Conservation (phyloP, 2,888 invertebrate genomes). For the Electrophaes corylata region DNA sequence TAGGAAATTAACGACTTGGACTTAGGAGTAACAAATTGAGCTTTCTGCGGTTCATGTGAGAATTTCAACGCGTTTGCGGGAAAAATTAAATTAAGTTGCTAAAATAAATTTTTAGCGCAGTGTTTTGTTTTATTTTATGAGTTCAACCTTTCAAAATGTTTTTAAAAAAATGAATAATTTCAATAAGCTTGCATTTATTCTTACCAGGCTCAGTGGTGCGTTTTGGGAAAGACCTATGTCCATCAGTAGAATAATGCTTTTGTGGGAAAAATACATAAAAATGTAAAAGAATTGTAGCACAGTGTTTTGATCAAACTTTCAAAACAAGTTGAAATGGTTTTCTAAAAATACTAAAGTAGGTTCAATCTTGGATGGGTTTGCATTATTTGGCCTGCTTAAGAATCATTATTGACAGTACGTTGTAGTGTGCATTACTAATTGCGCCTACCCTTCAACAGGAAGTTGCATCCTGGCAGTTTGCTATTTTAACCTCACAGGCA, state of each 20-base stretch:
- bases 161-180: too few species aligned
- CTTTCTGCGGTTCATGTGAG: constrained; percentile 65
- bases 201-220: too few species aligned
- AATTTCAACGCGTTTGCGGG: constrained; percentile 57
- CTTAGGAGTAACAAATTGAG: constrained; percentile 73
- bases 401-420: too few species aligned
- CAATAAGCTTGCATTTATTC: too few species aligned
- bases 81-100: constrained; percentile 51
- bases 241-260: too few species aligned
- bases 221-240: too few species aligned
- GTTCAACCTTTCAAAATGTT: not conserved
- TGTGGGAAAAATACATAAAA: too few species aligned
- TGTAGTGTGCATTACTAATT: constrained; percentile 1
- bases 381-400: too few species aligned
- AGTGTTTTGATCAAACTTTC: too few species aligned
- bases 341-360: not conserved
- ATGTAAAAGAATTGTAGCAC: too few species aligned
- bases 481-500: constrained; percentile 42
- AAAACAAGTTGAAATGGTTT: too few species aligned
- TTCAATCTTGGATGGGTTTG: too few species aligned
- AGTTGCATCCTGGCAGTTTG: constrained; percentile 36
- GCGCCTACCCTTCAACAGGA: constrained; percentile 17
- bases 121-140: constrained; percentile 28
- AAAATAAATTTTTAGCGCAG: constrained; percentile 6
- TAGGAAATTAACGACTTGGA: constrained; percentile 80